A percentile compares a stretch with the other conserved stretches of the same genome.
Conservation (phyloP, 2,888 invertebrate species). For the Pseudococcus viburni region DNA sequence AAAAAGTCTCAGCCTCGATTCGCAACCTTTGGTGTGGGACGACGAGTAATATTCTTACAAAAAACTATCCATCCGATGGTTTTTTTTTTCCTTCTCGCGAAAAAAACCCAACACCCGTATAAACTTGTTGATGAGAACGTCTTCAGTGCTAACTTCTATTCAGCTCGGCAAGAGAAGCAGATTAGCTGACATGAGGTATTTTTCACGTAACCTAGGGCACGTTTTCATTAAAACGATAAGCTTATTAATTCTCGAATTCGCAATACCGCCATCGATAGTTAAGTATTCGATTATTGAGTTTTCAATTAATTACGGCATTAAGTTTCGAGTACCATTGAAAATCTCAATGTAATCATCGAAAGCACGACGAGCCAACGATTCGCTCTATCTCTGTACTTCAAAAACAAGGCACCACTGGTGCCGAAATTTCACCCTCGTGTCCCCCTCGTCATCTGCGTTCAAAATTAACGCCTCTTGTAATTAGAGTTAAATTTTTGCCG, state of each 20-base stretch:
- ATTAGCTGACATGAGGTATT: constrained; percentile 18
- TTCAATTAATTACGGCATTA: constrained; percentile 40
- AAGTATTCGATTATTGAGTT: constrained; percentile 33
- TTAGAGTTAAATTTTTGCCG: background rate
- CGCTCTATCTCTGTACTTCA: background rate
- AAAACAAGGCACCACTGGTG: background rate
- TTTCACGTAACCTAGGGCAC: constrained; percentile 14
- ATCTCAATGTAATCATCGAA: constrained; percentile 23
- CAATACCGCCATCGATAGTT: background rate
- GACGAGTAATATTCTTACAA: background rate
- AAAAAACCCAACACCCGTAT: no score
- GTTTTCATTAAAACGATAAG: constrained; percentile 38
- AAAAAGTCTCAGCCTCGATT: background rate
- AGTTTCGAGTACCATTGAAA: constrained; percentile 44
- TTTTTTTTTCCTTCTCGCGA: no score
- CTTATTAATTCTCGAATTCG: constrained; percentile 24
- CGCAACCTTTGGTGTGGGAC: background rate
- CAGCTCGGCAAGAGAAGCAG: background rate
- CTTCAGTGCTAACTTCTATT: background rate
- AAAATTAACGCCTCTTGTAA: constrained; percentile 14
- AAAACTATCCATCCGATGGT: background rate
- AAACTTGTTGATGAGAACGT: background rate
- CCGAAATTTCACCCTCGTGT: background rate
- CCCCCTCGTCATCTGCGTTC: background rate
- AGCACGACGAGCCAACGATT: background rate